Evolutionary conservation across 2,797 vertebrate species (phyloP).

Genomic region (Iguana delicatissima): DNA sequence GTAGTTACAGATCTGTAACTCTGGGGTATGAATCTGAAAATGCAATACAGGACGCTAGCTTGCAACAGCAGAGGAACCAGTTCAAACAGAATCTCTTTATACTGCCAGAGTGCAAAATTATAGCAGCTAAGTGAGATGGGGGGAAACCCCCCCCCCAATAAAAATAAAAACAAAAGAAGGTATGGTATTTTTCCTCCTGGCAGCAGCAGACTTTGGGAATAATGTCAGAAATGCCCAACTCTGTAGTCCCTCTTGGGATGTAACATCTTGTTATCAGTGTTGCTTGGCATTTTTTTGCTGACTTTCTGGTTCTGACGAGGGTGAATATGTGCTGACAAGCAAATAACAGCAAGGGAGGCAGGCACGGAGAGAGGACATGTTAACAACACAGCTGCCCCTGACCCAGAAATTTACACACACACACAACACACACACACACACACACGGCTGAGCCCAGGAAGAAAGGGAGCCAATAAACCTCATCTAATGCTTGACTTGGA

Average conservation of each 20-base stretch:
- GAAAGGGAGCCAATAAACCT: not conserved
- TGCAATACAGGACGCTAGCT: too few species aligned
- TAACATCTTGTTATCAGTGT: constrained; percentile 23
- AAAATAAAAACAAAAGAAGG: not conserved
- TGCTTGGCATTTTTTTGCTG: constrained; percentile 5
- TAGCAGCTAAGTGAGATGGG: not conserved
- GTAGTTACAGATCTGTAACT: too few species aligned
- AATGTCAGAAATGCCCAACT: not conserved
- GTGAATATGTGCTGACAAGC: constrained; percentile 23
- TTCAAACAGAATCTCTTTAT: not conserved
- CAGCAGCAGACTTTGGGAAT: constrained; percentile 10
- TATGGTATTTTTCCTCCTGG: not conserved
- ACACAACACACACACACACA: not conserved
- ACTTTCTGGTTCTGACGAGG: not conserved
- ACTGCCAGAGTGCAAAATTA: not conserved
- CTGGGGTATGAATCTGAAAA: too few species aligned
- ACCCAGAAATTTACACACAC: constrained; percentile 9
- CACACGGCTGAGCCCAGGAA: not conserved
- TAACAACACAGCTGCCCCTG: not conserved
- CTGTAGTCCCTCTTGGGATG: not conserved
- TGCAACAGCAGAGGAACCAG: not conserved
- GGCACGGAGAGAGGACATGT: not conserved
- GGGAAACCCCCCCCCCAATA: too few species aligned
- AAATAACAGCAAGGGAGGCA: not conserved
- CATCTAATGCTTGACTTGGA: too few species aligned